Evolutionary conservation across 2,888 invertebrate species (phyloP).

Genomic region (Calephelis perditalis): DNA sequence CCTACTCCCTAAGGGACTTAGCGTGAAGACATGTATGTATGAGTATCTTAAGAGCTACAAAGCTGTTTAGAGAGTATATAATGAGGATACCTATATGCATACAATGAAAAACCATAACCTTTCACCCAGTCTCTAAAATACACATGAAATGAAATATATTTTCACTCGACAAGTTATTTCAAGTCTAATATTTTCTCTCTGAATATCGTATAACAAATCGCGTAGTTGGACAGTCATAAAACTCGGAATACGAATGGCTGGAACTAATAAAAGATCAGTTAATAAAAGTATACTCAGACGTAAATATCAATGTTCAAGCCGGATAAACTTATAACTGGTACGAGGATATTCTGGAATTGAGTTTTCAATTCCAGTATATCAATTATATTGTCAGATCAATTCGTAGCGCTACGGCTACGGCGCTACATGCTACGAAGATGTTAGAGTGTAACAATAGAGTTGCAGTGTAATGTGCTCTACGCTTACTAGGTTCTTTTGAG

Average conservation of each 20-base stretch:
- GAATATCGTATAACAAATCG: conserved; percentile 9
- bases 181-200: background rate
- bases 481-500: conserved; percentile 53
- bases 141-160: too few species aligned
- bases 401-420: conserved; percentile 14
- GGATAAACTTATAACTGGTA: background rate
- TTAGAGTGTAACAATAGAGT: conserved; percentile 50
- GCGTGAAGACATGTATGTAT: too few species aligned
- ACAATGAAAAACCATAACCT: too few species aligned
- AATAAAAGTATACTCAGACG: background rate
- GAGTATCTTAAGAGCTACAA: too few species aligned
- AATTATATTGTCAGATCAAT: conserved; percentile 6
- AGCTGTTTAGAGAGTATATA: too few species aligned
- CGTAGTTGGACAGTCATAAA: conserved; percentile 11
- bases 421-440: conserved; percentile 37
- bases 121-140: too few species aligned
- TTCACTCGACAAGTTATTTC: background rate
- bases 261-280: conserved; percentile 10
- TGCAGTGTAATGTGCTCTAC: conserved; percentile 44
- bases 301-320: conserved; percentile 1
- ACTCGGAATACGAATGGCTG: conserved; percentile 6
- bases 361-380: too few species aligned
- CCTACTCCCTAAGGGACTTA: too few species aligned
- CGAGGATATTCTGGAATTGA: conserved; percentile 4
- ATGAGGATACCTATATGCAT: too few species aligned